Evolutionary conservation across 2,888 invertebrate genomes (phyloP), one percentile per base, ranked within the genome.

Genomic region (Lithophane ornitopus): DNA sequence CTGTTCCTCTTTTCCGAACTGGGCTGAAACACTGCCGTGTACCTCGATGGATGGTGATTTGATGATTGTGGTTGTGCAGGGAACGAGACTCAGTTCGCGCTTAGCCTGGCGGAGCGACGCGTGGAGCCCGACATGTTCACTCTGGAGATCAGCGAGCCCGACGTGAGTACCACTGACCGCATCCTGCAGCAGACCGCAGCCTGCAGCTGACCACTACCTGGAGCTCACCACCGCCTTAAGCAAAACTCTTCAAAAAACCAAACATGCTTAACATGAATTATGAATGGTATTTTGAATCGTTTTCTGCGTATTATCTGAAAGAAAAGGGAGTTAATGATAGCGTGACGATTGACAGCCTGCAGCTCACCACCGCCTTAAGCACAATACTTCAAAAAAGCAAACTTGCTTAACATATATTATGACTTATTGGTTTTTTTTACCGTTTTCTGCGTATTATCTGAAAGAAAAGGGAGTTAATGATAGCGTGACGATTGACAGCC

Each of bases 111-210:
- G 54, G 72, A 52, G 28, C 68, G 39, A n/a, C 59, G 41, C 54
- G 41, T 80, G 41, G 74, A 49, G 39, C 65, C 79, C 19, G 41
- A 65, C 26, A 11, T 34, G 59, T 61, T 49, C 59, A 59, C 69
- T 0, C 65, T 80, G 69, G 80, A 74, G 80, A 59, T 79, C 44
- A 74, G 22, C 28, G 74, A 66, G 34, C 46, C 74, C 0, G 46
- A 69, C 41, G 79, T 79, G 59, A 79, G 79, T 79, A 73, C 16
- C 6, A 46, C 1, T 46, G 16, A 39, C n/a, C 22, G 19, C 41
- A 3, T 19, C 19, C 34, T 4, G n/a, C 6, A 41, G 12, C 26
- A 2, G 19, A 46, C 49, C 8, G 49, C 16, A 52, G 49, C 22
- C 22, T 52, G 49, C 22, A 52, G 22, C 62, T 39, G 4, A 39